Percentiles rank a stretch among this genome's conserved stretches.
Conservation (phyloP, 2,888 invertebrate species). For the Autographa gamma region DNA sequence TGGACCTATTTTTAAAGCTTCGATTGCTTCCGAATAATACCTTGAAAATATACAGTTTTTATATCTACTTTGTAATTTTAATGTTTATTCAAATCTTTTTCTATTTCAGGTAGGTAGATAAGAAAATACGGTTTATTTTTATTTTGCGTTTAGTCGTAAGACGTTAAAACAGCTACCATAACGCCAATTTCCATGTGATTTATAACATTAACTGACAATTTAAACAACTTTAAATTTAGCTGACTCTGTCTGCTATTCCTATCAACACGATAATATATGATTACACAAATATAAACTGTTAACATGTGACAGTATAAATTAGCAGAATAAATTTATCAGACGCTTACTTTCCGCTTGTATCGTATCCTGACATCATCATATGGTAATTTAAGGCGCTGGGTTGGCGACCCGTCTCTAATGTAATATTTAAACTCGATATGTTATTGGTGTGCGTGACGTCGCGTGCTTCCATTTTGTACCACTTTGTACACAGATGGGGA, state of each 20-base stretch:
- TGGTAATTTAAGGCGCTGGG: constrained; percentile 21
- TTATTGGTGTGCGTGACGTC: constrained; percentile 46
- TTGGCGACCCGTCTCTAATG: constrained; percentile 28
- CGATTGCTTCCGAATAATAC: no score
- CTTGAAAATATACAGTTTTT: not conserved
- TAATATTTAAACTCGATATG: constrained; percentile 46
- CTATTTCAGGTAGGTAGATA: not conserved
- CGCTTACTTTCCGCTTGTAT: not conserved
- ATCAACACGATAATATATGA: not conserved
- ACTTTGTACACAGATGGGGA: constrained; percentile 18
- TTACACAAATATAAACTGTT: not conserved
- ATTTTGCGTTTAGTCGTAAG: not conserved
- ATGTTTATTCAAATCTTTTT: not conserved
- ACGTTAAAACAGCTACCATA: not conserved
- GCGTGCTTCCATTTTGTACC: constrained; percentile 37
- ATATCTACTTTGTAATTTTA: not conserved
- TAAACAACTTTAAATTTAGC: not conserved
- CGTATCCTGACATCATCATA: constrained; percentile 14
- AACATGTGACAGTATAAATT: constrained; percentile 1
- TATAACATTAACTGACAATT: not conserved
- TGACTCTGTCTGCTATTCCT: not conserved
- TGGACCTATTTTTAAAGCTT: no score
- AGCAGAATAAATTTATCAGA: not conserved
- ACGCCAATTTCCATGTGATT: not conserved
- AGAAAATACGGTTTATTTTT: not conserved